Evolutionary conservation across 2,888 invertebrate genomes (phyloP).

Genomic region (Endotricha flammealis): DNA sequence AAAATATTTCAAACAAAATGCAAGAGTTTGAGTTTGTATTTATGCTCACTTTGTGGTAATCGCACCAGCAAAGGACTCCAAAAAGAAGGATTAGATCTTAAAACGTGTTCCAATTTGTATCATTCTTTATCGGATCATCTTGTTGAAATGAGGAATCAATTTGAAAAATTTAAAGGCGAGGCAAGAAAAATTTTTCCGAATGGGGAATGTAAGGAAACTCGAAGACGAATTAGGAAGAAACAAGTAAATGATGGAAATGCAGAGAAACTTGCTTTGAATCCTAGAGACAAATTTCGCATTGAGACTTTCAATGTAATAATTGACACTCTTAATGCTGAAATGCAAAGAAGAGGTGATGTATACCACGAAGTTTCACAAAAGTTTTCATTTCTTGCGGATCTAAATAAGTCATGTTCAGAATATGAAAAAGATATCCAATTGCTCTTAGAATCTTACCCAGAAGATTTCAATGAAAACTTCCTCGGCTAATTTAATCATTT

Average conservation of each 20-base stretch:
- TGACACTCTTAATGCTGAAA: slow-evolving; percentile 12
- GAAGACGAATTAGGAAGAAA: slow-evolving; percentile 11
- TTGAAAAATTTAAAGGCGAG: slow-evolving; percentile 10
- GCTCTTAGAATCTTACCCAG: slow-evolving; percentile 3
- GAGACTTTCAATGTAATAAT: slow-evolving; percentile 12
- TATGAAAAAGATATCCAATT: slow-evolving; percentile 1
- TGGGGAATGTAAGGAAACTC: slow-evolving; percentile 8
- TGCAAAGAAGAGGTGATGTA: slow-evolving; percentile 13
- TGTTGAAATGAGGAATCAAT: slow-evolving; percentile 9
- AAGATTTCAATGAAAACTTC: slow-evolving; percentile 5
- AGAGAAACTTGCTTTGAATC: slow-evolving; percentile 8
- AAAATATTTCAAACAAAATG: not conserved
- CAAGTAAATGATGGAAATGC: slow-evolving; percentile 7
- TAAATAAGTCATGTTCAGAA: slow-evolving; percentile 5
- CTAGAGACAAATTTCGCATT: slow-evolving; percentile 10
- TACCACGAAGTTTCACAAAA: slow-evolving; percentile 13
- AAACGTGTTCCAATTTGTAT: slow-evolving; percentile 9
- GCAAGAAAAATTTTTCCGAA: slow-evolving; percentile 7
- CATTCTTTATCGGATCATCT: slow-evolving; percentile 2
- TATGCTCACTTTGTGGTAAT: slow-evolving; percentile 7
- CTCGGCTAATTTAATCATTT: slow-evolving; percentile 8
- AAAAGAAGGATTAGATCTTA: slow-evolving; percentile 9
- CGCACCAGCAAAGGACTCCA: slow-evolving; percentile 9
- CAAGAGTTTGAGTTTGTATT: slow-evolving; percentile 2
- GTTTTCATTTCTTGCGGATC: slow-evolving; percentile 9